Percentiles rank a stretch among this genome's conserved stretches.
Conservation (phyloP, 2,797 vertebrate genomes). For the Gymnoscopelus braueri region DNA sequence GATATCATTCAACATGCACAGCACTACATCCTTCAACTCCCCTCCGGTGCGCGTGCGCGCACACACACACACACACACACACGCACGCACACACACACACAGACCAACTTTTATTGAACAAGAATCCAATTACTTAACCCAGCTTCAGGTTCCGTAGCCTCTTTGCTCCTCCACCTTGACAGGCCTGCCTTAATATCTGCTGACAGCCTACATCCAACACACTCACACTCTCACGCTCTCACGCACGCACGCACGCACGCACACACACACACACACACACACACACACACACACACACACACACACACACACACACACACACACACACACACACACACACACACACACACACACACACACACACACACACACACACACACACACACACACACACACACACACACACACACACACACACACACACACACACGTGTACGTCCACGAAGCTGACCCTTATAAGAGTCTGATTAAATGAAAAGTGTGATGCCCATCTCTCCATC, state of each 20-base stretch:
- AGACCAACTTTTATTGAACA: conserved; percentile 89
- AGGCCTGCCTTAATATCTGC: conserved; percentile 90
- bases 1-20: conserved; percentile 12
- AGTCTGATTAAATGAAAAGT: conserved; percentile 93
- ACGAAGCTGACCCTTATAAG: conserved; percentile 78
- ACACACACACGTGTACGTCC: conserved; percentile 35
- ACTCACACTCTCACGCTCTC: conserved; percentile 74
- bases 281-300: conserved; percentile 32
- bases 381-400: conserved; percentile 30
- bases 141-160: conserved; percentile 86
- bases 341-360: conserved; percentile 29
- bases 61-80: conserved; percentile 22
- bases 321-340: conserved; percentile 27
- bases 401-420: conserved; percentile 40
- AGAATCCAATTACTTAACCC: conserved; percentile 97
- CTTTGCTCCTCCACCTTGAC: conserved; percentile 83
- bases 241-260: conserved; percentile 47
- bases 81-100: conserved; percentile 13
- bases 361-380: conserved; percentile 21
- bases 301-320: conserved; percentile 38
- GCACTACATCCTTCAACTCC: conserved; percentile 15
- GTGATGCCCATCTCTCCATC: conserved; percentile 88
- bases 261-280: conserved; percentile 34
- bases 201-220: conserved; percentile 83
- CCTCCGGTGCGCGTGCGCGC: not conserved